Base-by-base conservation (phyloP, 1,140 invertebrate species). In the Lordiphosa clarofinis region DNA sequence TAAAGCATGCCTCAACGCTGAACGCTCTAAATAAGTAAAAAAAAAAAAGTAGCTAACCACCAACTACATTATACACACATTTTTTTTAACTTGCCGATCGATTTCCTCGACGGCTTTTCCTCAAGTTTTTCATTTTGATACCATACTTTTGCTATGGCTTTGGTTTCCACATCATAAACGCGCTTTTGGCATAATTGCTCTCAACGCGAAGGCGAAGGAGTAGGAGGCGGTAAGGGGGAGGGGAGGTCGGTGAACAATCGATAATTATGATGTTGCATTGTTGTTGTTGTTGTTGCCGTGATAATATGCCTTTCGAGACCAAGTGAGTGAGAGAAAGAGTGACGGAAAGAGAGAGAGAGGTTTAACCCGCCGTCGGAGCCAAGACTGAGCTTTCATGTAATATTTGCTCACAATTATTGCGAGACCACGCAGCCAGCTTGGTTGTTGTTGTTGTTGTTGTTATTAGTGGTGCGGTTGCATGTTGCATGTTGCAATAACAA, bases 401-500 rank as follows among this genome's bases (percentile, higher is more conserved):
- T 79, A 79, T 79, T 79, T 79, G 75, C 74, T 54, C 74, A 64
- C 70, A 79, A 79, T 73, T 73, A 79, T 79, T 79, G 60, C 74
- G 69, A 79, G 69, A 79, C 74, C 56, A 59, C 60, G 46, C 69
- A 60, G 56, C 42, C 33, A 42, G 55, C 49, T 59, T 33, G 65
- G 40, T 43, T 67, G 65, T 38, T 54, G 65, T 44, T 68, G 65
- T 48, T 24, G 21, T 4, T 42, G 12, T 37, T 55, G 66, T 55
- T 56, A 12, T 40, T 53, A 56, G 49, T 57, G 61, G 42, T 73
- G 69, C 60, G 75, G 76, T 75, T 81, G 76, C 75, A 82, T 82
- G 76, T 75, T 81, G 76, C 75, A 82, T 82, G 75, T 81, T 75
- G 67, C 75, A 82, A 81, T 72, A 75, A 75, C 56, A 60, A 64